phyloP scores from a whole-genome alignment of 1,140 invertebrate genomes.

The Chironomus tepperi region DNA sequence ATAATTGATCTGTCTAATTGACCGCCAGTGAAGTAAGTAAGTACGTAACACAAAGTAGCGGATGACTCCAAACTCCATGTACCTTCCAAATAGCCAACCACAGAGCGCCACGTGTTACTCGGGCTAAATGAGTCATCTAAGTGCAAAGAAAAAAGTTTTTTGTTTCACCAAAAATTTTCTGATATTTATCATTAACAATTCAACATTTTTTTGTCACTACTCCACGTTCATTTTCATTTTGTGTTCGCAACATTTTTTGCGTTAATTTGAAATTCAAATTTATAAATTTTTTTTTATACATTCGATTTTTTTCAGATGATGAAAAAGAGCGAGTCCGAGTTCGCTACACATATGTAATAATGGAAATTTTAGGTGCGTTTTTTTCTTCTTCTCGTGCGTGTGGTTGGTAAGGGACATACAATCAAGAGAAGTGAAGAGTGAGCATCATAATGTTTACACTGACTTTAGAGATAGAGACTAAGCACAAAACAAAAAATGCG shows the following conservation, averaged over 20 bases:
- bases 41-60: too few relatives aligned
- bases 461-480: background rate
- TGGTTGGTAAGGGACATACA: background rate
- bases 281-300: background rate
- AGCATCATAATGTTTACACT: conserved; percentile 12
- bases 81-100: too few relatives aligned
- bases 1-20: too few relatives aligned
- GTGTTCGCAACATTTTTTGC: conserved; percentile 14
- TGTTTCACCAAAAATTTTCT: too few relatives aligned
- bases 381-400: background rate
- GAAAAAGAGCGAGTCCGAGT: background rate
- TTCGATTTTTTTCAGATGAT: too few relatives aligned
- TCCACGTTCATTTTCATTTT: background rate
- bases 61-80: too few relatives aligned
- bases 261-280: conserved; percentile 18
- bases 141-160: too few relatives aligned
- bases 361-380: conserved; percentile 4
- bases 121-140: too few relatives aligned
- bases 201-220: too few relatives aligned
- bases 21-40: too few relatives aligned
- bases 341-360: background rate
- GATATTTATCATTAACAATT: too few relatives aligned
- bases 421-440: background rate
- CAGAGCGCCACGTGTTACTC: too few relatives aligned
- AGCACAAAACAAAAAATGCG: background rate